These are phyloP conservation scores for Morpho deidamia DNA, from an alignment of 2,888 invertebrate genomes.

Conservation along the genomic window DNA sequence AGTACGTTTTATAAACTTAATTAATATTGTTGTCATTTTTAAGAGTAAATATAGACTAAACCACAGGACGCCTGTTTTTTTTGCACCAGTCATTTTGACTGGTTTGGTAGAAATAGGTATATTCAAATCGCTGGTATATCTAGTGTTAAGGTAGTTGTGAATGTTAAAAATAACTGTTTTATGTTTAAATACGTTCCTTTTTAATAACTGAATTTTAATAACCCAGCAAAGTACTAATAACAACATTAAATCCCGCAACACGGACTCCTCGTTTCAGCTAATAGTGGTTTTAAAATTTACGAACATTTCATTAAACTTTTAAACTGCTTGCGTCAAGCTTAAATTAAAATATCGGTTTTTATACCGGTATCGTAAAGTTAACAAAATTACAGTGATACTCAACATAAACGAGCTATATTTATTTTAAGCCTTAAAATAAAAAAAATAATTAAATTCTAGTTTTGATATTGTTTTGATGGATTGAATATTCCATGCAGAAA, in stretches of 20 bases:
- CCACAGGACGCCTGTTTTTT: too few species aligned
- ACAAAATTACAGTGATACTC: background rate
- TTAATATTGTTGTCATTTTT: too few species aligned
- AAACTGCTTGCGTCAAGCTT: constrained; percentile 6
- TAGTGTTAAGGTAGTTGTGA: too few species aligned
- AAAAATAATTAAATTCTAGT: too few species aligned
- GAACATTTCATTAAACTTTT: constrained; percentile 8
- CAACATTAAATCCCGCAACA: background rate
- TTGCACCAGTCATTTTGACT: too few species aligned
- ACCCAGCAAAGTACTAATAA: background rate
- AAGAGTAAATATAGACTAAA: too few species aligned
- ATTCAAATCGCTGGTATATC: too few species aligned
- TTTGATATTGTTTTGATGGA: background rate
- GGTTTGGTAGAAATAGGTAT: too few species aligned
- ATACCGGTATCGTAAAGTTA: background rate
- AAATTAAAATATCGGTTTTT: constrained; percentile 9
- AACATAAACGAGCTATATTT: background rate
- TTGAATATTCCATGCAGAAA: too few species aligned
- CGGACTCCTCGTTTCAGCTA: constrained; percentile 5
- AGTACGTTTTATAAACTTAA: too few species aligned
- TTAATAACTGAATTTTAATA: background rate
- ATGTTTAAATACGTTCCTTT: too few species aligned
- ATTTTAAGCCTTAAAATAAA: background rate
- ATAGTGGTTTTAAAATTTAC: constrained; percentile 13
- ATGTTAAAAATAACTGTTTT: too few species aligned